A percentile compares a stretch with the other conserved stretches of the same genome.
Conservation (phyloP, 2,113 vertebrate species). For the Gadus chalcogrammus region DNA sequence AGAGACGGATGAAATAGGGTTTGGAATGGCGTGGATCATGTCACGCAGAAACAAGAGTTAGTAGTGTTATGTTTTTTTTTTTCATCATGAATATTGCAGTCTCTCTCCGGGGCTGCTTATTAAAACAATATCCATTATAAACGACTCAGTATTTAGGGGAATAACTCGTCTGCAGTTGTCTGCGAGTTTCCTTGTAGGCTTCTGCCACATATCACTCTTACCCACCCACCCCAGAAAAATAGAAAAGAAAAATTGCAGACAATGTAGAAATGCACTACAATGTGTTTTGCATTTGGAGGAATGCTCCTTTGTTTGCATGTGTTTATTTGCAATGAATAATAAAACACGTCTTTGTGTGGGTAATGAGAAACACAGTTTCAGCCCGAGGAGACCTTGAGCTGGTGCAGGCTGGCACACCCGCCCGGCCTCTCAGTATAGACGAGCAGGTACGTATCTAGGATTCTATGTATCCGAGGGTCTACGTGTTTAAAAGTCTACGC, state of each 20-base stretch:
- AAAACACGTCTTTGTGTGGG: constrained; percentile 33
- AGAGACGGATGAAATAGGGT: constrained; percentile 31
- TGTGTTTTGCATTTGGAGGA: constrained; percentile 32
- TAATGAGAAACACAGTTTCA: constrained; percentile 48
- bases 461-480: no score
- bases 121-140: constrained; percentile 27
- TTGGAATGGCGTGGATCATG: neutral
- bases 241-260: neutral
- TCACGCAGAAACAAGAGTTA: no score
- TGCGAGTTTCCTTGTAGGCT: no score
- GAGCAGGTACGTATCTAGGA: no score
- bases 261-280: constrained; percentile 11
- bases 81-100: no score
- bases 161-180: no score
- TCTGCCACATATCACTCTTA: no score
- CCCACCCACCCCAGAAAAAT: no score
- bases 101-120: constrained; percentile 4
- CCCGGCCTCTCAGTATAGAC: neutral
- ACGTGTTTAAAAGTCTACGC: no score
- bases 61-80: no score
- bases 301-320: constrained; percentile 30
- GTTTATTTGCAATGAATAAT: constrained; percentile 36
- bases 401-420: constrained; percentile 12
- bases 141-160: constrained; percentile 15
- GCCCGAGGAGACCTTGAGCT: constrained; percentile 20